These are phyloP conservation scores for Koerneria pararmatus DNA, from an alignment of 2,888 invertebrate species.

Conservation along the genomic window DNA sequence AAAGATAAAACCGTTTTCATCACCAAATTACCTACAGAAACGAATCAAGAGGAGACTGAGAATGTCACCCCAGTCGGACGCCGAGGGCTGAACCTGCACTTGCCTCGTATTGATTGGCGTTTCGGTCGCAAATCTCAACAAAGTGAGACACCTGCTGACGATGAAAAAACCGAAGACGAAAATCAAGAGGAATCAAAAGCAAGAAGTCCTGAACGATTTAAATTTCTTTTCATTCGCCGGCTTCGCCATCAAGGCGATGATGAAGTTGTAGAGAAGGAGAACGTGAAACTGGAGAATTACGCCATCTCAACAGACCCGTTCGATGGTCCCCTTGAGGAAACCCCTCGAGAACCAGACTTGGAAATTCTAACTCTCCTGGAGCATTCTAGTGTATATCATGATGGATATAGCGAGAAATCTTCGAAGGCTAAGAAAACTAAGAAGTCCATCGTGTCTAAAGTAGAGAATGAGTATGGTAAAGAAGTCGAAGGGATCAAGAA, in stretches of 20 bases:
- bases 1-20: constrained; percentile 9
- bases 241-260: constrained; percentile 15
- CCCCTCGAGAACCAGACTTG: constrained; percentile 13
- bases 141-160: too few species aligned
- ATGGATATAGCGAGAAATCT: constrained; percentile 14
- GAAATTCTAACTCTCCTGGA: constrained; percentile 9
- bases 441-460: constrained; percentile 15
- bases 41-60: constrained; percentile 10
- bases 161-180: too few species aligned
- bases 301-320: constrained; percentile 12
- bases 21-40: constrained; percentile 18
- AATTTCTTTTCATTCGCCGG: too few species aligned
- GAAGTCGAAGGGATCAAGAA: not conserved
- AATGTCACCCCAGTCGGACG: too few species aligned
- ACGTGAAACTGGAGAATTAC: constrained; percentile 16
- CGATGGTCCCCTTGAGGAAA: constrained; percentile 15
- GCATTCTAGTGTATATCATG: constrained; percentile 11
- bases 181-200: too few species aligned
- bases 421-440: constrained; percentile 22
- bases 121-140: too few species aligned
- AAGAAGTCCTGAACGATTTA: too few species aligned
- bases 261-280: constrained; percentile 11
- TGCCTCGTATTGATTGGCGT: too few species aligned
- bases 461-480: too few species aligned
- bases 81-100: too few species aligned